Base-by-base conservation (phyloP, 1,140 invertebrate species). In the Teleogryllus occipitalis region DNA sequence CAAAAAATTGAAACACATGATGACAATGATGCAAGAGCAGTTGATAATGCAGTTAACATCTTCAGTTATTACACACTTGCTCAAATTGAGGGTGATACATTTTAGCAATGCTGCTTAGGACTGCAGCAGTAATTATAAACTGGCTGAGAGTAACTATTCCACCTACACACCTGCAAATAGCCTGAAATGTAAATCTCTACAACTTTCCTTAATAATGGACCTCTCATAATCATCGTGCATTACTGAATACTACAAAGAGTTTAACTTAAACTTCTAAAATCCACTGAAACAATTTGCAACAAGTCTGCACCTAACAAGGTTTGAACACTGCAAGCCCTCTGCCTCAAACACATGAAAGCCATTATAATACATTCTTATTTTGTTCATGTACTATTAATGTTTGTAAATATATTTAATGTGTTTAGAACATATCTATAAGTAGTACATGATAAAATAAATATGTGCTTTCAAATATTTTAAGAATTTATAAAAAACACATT, bases 111-210 rank as follows among this genome's bases (percentile, higher is more conserved):
- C 54, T 65, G 54, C 54, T 65, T 65, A 14, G 54, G 54, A 65
- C 54, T 65, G 54, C 54, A 65, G 10, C 54, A 65, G 18, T 65
- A 65, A 65, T 65, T 65, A 65, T 65, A 14, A 65, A 65, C 2
- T 18, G 18, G 54, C 18, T 65, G 54, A 10, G 54, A 65, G 54
- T 18, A 65, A 65, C 54, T 65, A 65, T 18, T 65, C 54, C 54
- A 65, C 54, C 54, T 65, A 65, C 18, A 65, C 54, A 65, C 54
- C 54, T 65, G 54, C 54, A 65, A 65, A 65, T 65, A 65, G 54
- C 18, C 54, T 65, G 10, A 65, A 65, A 65, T 65, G 54, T 65
- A 65, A 65, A 65, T 65, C 54, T 65, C 54, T 65, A 65, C 10
- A 65, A 65, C 54, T 18, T 65, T 65, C 18, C 54, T 65, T 14